Evolutionary conservation across 2,797 vertebrate genomes (phyloP).

Genomic region (Micropoecilia bifurca): DNA sequence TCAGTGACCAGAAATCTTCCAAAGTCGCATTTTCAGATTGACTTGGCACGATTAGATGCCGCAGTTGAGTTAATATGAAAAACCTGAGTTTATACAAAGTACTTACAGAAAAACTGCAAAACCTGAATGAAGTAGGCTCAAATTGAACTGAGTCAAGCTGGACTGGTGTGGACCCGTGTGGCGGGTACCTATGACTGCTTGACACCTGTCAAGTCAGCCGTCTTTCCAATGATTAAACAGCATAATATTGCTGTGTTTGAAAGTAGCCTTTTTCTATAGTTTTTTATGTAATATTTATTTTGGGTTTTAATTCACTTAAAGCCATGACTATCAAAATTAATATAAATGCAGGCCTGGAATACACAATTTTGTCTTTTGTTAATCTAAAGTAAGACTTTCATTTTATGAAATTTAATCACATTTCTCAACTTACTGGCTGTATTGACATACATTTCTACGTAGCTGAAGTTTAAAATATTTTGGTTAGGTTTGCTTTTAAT

Average conservation of each 20-base stretch:
- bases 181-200: not conserved
- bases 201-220: not conserved
- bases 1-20: not conserved
- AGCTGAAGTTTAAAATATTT: not conserved
- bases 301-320: not conserved
- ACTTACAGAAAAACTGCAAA: not conserved
- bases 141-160: not conserved
- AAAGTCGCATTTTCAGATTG: not conserved
- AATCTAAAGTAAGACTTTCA: not conserved
- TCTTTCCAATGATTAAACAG: not conserved
- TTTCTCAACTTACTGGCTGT: not conserved
- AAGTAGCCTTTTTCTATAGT: not conserved
- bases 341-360: not conserved
- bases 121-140: not conserved
- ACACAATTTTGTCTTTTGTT: not conserved
- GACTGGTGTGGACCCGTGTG: not conserved
- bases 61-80: not conserved
- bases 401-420: not conserved
- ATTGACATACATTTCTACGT: not conserved
- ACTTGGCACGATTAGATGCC: not conserved
- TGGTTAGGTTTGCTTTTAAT: not conserved
- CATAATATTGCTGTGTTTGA: not conserved
- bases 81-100: not conserved
- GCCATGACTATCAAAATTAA: not conserved
- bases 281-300: not conserved